phyloP scores from a whole-genome alignment of 2,888 invertebrate species.

The Harpagoxenus sublaevis region DNA sequence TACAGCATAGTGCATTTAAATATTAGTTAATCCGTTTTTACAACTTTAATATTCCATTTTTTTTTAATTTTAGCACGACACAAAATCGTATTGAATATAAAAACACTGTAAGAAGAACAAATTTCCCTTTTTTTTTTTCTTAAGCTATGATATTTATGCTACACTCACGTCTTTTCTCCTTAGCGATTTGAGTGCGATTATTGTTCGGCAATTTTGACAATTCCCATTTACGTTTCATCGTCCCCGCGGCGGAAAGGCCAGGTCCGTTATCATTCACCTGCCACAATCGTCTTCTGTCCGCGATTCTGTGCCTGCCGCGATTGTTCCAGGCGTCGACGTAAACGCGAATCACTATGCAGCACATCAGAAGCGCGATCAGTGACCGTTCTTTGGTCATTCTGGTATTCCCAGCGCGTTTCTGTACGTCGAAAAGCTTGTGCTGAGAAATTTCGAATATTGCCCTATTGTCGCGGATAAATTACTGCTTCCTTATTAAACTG shows the following conservation, averaged over 20 bases:
- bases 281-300: conserved; percentile 60
- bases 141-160: not conserved
- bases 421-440: not conserved
- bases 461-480: not conserved
- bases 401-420: not conserved
- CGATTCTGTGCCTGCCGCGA: conserved; percentile 47
- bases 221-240: conserved; percentile 31
- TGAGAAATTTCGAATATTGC: not conserved
- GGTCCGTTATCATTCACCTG: conserved; percentile 41
- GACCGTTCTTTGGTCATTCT: not conserved
- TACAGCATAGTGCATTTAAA: no score
- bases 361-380: conserved; percentile 45
- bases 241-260: conserved; percentile 4
- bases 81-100: not conserved
- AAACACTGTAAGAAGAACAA: not conserved
- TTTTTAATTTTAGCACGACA: not conserved
- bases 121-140: not conserved
- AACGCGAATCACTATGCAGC: not conserved
- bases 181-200: conserved; percentile 24
- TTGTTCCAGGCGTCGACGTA: conserved; percentile 61
- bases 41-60: not conserved
- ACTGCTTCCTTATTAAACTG: not conserved
- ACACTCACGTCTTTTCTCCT: conserved; percentile 71
- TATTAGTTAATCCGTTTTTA: no score
- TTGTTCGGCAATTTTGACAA: conserved; percentile 29